phyloP scores from a whole-genome alignment of 2,888 invertebrate genomes.

The Notocelia uddmanniana region DNA sequence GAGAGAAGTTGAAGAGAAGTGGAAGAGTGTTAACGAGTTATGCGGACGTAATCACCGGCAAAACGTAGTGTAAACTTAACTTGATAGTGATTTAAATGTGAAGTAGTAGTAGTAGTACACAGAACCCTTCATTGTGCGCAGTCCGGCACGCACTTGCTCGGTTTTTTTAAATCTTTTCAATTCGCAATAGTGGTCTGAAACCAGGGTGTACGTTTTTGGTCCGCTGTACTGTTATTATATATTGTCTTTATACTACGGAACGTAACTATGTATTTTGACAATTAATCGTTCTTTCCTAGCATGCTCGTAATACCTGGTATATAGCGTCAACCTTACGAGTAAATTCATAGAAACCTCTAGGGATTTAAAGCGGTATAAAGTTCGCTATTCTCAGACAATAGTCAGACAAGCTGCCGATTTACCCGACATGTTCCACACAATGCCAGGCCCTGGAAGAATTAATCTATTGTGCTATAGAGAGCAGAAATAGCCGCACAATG shows the following conservation, averaged over 20 bases:
- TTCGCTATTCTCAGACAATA: slow-evolving; percentile 47
- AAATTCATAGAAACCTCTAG: background rate
- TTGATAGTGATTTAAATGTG: no score
- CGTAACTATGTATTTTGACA: background rate
- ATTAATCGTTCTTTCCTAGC: background rate
- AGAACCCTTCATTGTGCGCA: no score
- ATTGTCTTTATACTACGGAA: background rate
- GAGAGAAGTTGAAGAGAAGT: background rate
- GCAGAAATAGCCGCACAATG: slow-evolving; percentile 13
- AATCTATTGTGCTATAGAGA: slow-evolving; percentile 26
- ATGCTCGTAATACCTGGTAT: no score
- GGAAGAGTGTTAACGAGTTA: background rate
- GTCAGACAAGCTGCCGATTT: slow-evolving; percentile 48
- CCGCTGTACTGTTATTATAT: no score
- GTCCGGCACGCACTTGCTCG: no score
- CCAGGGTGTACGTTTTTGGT: no score
- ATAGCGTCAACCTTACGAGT: background rate
- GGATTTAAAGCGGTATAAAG: slow-evolving; percentile 3
- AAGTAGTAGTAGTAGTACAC: no score
- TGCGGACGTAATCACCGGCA: no score
- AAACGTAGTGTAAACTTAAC: no score
- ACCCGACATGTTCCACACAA: slow-evolving; percentile 23
- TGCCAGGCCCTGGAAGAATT: slow-evolving; percentile 28
- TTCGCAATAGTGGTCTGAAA: no score
- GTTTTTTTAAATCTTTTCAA: no score